phyloP scores from a whole-genome alignment of 2,797 vertebrate species.

The Poecilia velifera region DNA sequence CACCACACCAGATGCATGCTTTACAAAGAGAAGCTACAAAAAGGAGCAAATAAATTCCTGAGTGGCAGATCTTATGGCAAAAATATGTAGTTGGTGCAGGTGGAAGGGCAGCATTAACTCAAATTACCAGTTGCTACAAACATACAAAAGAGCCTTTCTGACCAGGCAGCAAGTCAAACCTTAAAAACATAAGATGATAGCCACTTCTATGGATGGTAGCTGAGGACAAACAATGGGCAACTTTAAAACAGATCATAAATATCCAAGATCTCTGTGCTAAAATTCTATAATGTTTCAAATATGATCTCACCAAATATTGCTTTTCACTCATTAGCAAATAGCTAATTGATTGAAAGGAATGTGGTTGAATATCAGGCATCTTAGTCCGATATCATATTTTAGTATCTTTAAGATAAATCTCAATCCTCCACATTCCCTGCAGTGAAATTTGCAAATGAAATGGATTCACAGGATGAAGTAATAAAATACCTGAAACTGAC shows the following conservation, averaged over 20 bases:
- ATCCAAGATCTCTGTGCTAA: background rate
- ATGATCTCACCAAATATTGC: background rate
- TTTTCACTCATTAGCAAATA: background rate
- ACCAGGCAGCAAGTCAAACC: background rate
- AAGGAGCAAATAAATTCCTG: background rate
- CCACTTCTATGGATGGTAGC: background rate
- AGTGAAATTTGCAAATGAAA: slow-evolving; percentile 64
- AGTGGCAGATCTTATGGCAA: background rate
- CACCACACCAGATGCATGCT: background rate
- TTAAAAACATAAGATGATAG: background rate
- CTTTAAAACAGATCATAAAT: background rate
- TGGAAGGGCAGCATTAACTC: background rate
- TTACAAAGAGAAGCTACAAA: background rate
- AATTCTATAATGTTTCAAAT: background rate
- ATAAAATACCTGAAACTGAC: slow-evolving; percentile 27
- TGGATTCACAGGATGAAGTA: slow-evolving; percentile 36
- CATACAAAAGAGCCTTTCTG: slow-evolving; percentile 2
- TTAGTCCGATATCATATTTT: slow-evolving; percentile 26
- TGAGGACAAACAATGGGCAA: background rate
- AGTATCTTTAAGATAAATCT: slow-evolving; percentile 41
- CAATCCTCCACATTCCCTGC: slow-evolving; percentile 52
- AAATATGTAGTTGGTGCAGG: background rate
- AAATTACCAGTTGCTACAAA: background rate
- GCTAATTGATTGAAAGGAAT: background rate
- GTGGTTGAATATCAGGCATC: slow-evolving; percentile 6